A percentile compares a stretch with the other conserved stretches of the same genome.
These are phyloP conservation scores for Hiodon alosoides DNA, from an alignment of 2,113 vertebrate species.

Conservation along the genomic window DNA sequence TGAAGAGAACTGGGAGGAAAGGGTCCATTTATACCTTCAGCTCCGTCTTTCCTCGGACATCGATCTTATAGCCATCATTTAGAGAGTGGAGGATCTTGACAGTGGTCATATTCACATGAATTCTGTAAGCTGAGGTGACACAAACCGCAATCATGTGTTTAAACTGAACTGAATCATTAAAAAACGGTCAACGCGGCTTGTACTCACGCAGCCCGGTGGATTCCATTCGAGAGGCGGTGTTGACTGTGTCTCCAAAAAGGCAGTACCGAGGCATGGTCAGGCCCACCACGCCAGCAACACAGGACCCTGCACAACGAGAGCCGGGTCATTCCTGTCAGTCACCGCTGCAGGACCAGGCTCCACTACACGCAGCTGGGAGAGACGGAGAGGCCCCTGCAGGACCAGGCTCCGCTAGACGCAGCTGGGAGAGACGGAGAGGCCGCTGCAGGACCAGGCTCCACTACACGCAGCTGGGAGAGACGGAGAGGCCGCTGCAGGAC, in stretches of 20 bases:
- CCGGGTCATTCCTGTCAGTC: background rate
- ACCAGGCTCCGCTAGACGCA: too few species aligned
- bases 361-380: too few species aligned
- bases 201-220: constrained; percentile 83
- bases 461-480: too few species aligned
- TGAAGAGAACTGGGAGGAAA: background rate
- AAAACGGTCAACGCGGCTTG: background rate
- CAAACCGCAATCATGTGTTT: constrained; percentile 12
- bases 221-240: constrained; percentile 86
- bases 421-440: too few species aligned
- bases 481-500: too few species aligned
- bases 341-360: background rate
- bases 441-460: too few species aligned
- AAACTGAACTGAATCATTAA: background rate
- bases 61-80: constrained; percentile 79
- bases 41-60: constrained; percentile 78
- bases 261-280: constrained; percentile 90
- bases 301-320: constrained; percentile 64
- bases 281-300: constrained; percentile 79
- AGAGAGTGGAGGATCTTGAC: constrained; percentile 74
- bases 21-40: constrained; percentile 69
- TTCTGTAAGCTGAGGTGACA: constrained; percentile 74
- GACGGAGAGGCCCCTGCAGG: too few species aligned
- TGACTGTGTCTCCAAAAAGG: constrained; percentile 91
- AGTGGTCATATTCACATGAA: constrained; percentile 82